Evolutionary conservation across 2,888 invertebrate genomes (phyloP).

Genomic region (Cryptophagus acutangulus): DNA sequence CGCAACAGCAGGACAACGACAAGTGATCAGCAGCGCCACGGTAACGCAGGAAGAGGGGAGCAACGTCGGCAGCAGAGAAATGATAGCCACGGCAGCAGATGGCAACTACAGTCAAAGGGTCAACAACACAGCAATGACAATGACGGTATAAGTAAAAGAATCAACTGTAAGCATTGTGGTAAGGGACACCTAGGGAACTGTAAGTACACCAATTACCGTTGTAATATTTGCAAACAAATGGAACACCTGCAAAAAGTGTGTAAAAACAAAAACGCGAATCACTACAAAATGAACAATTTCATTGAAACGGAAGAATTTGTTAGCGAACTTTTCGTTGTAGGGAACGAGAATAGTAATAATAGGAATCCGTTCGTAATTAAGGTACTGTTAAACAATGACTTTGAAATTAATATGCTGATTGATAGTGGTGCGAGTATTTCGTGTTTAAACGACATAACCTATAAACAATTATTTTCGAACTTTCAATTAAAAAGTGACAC

Average conservation of each 20-base stretch:
- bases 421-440: conserved; percentile 7
- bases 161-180: conserved; percentile 8
- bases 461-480: conserved; percentile 1
- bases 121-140: not conserved
- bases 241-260: not conserved
- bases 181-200: not conserved
- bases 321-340: not conserved
- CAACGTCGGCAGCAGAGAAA: not conserved
- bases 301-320: not conserved
- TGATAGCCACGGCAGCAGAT: not conserved
- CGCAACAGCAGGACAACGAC: too few relatives aligned
- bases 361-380: too few relatives aligned
- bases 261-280: not conserved
- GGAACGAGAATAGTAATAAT: too few relatives aligned
- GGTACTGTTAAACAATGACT: too few relatives aligned
- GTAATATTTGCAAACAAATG: conserved; percentile 1
- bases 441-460: not conserved
- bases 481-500: conserved; percentile 1
- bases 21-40: not conserved
- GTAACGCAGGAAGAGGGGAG: not conserved
- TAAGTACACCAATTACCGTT: conserved; percentile 3
- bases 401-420: not conserved
- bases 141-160: not conserved
- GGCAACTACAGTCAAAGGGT: not conserved
- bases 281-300: not conserved